Evolutionary conservation across 2,888 invertebrate species (phyloP).

Genomic region (Parochlus steinenii): DNA sequence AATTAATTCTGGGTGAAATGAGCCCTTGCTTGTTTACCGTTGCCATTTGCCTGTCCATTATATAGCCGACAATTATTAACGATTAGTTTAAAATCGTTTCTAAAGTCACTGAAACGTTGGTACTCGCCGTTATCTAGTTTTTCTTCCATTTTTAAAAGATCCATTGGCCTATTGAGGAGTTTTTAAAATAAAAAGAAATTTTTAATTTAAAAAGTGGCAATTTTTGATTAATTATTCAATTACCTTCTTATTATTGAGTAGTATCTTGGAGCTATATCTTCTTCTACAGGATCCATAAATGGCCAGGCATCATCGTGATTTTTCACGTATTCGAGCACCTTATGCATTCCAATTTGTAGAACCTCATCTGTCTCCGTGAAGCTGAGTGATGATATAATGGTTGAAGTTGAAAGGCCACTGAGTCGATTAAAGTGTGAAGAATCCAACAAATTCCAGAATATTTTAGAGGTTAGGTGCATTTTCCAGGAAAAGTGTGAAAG

Average conservation of each 20-base stretch:
- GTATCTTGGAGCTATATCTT: constrained; percentile 79
- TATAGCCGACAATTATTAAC: constrained; percentile 85
- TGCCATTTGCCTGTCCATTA: constrained; percentile 86
- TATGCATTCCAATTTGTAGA: constrained; percentile 77
- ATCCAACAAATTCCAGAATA: not conserved
- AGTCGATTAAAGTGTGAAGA: no score
- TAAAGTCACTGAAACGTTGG: constrained; percentile 60
- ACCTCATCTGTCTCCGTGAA: constrained; percentile 62
- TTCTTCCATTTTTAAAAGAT: constrained; percentile 73
- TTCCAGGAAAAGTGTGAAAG: no score
- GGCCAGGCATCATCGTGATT: constrained; percentile 90
- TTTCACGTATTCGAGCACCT: constrained; percentile 73
- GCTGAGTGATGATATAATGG: constrained; percentile 31
- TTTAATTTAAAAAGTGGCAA: not conserved
- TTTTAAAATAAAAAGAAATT: not conserved
- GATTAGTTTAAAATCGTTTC: constrained; percentile 77
- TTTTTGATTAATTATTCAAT: constrained; percentile 10
- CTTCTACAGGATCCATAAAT: constrained; percentile 83
- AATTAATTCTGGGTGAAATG: no score
- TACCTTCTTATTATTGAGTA: constrained; percentile 49
- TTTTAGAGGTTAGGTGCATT: no score
- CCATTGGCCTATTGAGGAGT: constrained; percentile 53
- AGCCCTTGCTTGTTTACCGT: constrained; percentile 18
- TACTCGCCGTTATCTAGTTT: constrained; percentile 69
- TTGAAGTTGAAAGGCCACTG: constrained; percentile 11